phyloP scores from a whole-genome alignment of 1,140 invertebrate species.

The Drosophila bifasciata region DNA sequence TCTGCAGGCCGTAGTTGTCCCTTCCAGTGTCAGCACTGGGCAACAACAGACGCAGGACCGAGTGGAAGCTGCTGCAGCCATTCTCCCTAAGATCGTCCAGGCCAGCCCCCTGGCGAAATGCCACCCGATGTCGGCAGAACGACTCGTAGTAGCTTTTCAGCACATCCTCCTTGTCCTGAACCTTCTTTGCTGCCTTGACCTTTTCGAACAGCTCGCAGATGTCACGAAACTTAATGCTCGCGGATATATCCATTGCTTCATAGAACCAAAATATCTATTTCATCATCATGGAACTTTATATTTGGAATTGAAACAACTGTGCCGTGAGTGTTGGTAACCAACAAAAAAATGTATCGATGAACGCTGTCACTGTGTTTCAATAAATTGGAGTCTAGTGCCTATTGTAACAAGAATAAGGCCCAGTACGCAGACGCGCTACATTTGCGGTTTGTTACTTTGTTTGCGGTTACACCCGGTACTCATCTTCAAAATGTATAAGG shows the following conservation, averaged over 20 bases:
- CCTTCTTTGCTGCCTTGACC: slow-evolving; percentile 48
- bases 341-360: no score
- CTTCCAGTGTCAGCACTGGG: slow-evolving; percentile 88
- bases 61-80: slow-evolving; percentile 87
- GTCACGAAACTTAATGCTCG: slow-evolving; percentile 72
- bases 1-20: slow-evolving; percentile 88
- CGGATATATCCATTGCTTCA: slow-evolving; percentile 57
- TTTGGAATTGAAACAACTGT: no score
- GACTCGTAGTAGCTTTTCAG: slow-evolving; percentile 73
- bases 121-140: slow-evolving; percentile 63
- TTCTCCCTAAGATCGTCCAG: slow-evolving; percentile 36
- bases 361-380: no score
- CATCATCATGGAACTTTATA: slow-evolving; percentile 14
- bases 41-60: slow-evolving; percentile 89
- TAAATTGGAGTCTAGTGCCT: no score
- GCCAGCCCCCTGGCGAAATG: slow-evolving; percentile 46
- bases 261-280: slow-evolving; percentile 20
- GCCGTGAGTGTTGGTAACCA: no score
- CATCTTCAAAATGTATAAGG: no score
- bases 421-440: no score
- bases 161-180: slow-evolving; percentile 58
- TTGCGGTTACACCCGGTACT: no score
- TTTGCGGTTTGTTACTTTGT: no score
- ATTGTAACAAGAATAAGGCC: no score
- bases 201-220: slow-evolving; percentile 71